Evolutionary conservation across 2,888 invertebrate genomes (phyloP).

Genomic region (Cephus pulcher): DNA sequence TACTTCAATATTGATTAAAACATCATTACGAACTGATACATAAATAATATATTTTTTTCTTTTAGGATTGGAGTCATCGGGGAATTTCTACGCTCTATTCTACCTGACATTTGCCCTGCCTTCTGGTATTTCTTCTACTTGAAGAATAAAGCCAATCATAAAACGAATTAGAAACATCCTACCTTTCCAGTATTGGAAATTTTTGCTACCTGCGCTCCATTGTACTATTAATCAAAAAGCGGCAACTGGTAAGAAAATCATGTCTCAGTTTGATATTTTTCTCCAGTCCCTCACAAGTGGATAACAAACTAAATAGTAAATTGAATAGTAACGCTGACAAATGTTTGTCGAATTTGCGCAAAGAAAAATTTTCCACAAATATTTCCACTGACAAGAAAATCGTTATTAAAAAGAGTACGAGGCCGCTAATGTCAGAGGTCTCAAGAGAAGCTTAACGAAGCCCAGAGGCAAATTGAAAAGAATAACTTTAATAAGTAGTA

Average conservation of each 20-base stretch:
- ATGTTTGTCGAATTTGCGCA: neutral
- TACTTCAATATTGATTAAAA: neutral
- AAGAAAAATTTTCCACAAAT: neutral
- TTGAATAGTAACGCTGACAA: no score
- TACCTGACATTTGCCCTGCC: no score
- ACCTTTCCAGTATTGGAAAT: neutral
- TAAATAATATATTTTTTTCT: neutral
- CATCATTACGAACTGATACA: neutral
- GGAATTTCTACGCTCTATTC: no score
- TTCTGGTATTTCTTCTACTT: neutral
- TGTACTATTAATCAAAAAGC: neutral
- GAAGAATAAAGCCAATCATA: neutral
- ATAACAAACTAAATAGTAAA: neutral
- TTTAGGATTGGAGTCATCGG: neutral
- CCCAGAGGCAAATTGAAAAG: neutral
- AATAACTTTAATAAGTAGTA: neutral
- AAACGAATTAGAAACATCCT: neutral
- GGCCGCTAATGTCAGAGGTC: neutral
- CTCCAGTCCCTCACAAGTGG: neutral
- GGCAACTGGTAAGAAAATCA: neutral
- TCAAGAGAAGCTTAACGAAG: neutral
- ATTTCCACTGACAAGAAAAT: neutral
- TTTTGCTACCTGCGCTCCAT: neutral
- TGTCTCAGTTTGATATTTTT: neutral
- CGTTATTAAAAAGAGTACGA: neutral